phyloP scores from a whole-genome alignment of 2,113 vertebrate species.

The Leiothrix lutea region DNA sequence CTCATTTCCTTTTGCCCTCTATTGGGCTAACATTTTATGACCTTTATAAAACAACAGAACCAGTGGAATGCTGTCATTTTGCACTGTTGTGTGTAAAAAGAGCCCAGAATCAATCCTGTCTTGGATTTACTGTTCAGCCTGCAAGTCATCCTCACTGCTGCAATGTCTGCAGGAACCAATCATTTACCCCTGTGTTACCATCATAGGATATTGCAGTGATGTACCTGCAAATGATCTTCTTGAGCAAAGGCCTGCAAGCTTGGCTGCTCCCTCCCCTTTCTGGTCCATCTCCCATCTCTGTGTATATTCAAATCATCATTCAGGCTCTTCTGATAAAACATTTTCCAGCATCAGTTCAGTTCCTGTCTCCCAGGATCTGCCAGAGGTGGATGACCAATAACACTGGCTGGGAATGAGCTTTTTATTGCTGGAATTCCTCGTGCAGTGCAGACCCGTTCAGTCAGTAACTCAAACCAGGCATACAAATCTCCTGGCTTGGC shows the following conservation, averaged over 20 bases:
- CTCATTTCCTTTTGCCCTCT: constrained; percentile 47
- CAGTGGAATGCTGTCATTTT: constrained; percentile 18
- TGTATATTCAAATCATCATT: background rate
- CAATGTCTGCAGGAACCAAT: background rate
- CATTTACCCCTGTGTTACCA: background rate
- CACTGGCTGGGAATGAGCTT: background rate
- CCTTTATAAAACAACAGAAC: background rate
- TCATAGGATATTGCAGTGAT: background rate
- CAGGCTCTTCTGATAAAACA: background rate
- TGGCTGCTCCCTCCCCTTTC: background rate
- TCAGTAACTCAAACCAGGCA: constrained; percentile 15
- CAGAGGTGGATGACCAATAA: background rate
- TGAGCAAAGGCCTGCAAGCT: background rate
- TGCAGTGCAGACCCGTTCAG: background rate
- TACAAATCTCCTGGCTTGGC: background rate
- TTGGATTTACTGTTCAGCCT: background rate
- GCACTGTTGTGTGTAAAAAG: background rate
- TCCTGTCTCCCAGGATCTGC: background rate
- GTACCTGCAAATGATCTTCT: background rate
- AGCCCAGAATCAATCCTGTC: background rate
- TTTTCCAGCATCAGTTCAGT: background rate
- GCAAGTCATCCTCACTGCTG: background rate
- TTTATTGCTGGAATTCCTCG: constrained; percentile 17
- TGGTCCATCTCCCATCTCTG: background rate
- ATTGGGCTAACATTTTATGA: constrained; percentile 1